Conservation (phyloP, 2,888 invertebrate genomes). For the Drosophila neotestacea region DNA sequence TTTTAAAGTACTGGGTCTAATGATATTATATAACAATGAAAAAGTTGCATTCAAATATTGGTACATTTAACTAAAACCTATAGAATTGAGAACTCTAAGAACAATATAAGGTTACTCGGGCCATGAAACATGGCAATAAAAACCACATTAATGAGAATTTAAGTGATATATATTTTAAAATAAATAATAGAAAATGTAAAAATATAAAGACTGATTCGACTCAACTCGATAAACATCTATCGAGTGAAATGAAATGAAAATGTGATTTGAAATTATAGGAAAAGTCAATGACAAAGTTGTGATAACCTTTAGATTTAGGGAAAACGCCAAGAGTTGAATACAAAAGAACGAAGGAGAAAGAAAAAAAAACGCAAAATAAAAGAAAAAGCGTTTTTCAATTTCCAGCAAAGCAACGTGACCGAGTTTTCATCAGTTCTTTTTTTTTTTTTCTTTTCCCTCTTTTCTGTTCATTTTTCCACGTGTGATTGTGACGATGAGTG, state of each 20-base stretch:
- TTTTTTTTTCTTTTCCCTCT: not conserved
- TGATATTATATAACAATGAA: not conserved
- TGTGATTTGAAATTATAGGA: slow-evolving; percentile 8
- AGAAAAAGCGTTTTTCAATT: slow-evolving; percentile 52
- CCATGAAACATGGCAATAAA: not conserved
- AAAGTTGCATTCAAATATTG: not conserved
- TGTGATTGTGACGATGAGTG: slow-evolving; percentile 32
- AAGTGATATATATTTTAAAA: not conserved
- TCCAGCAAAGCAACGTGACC: slow-evolving; percentile 50
- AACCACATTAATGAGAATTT: not conserved
- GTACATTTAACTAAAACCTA: not conserved
- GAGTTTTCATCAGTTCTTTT: slow-evolving; percentile 28
- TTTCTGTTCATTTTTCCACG: slow-evolving; percentile 15
- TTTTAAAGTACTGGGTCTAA: too few species aligned
- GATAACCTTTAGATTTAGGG: slow-evolving; percentile 28
- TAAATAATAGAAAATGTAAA: not conserved
- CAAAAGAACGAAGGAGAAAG: slow-evolving; percentile 13
- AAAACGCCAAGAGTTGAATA: slow-evolving; percentile 7
- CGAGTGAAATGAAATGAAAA: slow-evolving; percentile 18
- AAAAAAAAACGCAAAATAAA: slow-evolving; percentile 3
- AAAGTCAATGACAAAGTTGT: slow-evolving; percentile 39
- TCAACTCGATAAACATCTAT: not conserved
- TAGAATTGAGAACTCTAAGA: not conserved
- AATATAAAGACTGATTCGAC: not conserved
- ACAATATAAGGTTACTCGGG: not conserved